Percentiles rank a stretch among this genome's conserved stretches.
Conservation (phyloP, 2,797 vertebrate species). For the Pangasius djambal region DNA sequence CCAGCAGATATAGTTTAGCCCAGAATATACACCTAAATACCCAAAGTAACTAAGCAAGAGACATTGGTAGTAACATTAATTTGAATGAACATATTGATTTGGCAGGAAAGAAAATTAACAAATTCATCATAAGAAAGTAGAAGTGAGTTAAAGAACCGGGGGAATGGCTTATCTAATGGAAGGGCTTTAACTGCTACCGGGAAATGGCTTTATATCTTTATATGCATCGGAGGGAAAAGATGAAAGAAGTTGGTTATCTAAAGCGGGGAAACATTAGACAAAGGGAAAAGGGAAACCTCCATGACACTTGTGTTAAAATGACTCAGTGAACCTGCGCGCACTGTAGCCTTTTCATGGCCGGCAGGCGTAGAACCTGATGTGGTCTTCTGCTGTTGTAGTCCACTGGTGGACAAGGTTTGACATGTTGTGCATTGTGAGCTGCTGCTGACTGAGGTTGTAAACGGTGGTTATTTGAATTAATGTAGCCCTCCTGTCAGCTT, state of each 20-base stretch:
- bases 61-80: not conserved
- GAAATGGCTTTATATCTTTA: constrained; percentile 1
- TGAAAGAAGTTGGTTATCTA: not conserved
- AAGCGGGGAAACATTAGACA: not conserved
- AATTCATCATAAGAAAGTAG: constrained; percentile 1
- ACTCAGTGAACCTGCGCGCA: not conserved
- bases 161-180: not conserved
- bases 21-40: not conserved
- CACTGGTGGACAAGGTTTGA: not conserved
- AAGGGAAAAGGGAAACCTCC: not conserved
- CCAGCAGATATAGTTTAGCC: not conserved
- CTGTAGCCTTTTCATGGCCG: not conserved
- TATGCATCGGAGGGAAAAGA: not conserved
- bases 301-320: not conserved
- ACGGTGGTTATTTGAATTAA: not conserved
- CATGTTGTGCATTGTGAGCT: not conserved
- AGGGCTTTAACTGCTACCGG: not conserved
- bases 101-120: constrained; percentile 4
- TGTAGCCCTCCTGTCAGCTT: not conserved
- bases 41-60: not conserved
- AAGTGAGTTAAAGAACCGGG: not conserved
- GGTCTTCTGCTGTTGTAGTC: not conserved
- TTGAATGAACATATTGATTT: not conserved
- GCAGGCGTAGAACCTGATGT: not conserved
- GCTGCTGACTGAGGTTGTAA: not conserved